These are phyloP conservation scores for Pantherophis alleghaniensis DNA, from an alignment of 2,797 vertebrate species.

Conservation along the genomic window DNA sequence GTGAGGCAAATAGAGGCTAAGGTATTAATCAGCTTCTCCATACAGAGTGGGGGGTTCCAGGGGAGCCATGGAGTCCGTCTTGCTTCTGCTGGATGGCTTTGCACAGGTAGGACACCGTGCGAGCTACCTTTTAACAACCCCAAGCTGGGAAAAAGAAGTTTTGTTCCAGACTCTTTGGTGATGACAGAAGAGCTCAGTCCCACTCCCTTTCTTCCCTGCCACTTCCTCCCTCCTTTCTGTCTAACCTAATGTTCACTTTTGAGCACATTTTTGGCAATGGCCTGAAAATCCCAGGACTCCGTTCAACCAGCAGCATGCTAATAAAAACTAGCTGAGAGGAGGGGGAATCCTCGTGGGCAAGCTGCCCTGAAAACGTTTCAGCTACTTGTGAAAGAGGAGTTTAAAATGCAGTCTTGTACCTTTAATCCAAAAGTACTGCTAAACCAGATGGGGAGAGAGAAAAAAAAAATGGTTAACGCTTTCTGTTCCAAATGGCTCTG, in stretches of 20 bases:
- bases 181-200: neutral
- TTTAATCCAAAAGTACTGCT: neutral
- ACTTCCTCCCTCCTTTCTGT: neutral
- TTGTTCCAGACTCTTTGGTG: neutral
- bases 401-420: neutral
- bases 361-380: neutral
- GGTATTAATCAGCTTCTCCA: neutral
- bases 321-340: neutral
- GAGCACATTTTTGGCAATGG: neutral
- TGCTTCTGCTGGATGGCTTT: constrained; percentile 6
- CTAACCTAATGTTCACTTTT: neutral
- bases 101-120: neutral
- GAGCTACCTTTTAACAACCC: neutral
- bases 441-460: neutral
- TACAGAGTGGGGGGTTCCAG: neutral
- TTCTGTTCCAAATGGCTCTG: neutral
- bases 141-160: constrained; percentile 2
- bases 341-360: rapidly evolving
- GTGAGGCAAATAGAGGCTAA: neutral
- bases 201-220: neutral
- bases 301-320: neutral
- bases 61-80: neutral
- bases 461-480: neutral
- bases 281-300: neutral
- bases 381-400: neutral